phyloP scores from a whole-genome alignment of 2,797 vertebrate species.

The Parotocinclus haroldoi region DNA sequence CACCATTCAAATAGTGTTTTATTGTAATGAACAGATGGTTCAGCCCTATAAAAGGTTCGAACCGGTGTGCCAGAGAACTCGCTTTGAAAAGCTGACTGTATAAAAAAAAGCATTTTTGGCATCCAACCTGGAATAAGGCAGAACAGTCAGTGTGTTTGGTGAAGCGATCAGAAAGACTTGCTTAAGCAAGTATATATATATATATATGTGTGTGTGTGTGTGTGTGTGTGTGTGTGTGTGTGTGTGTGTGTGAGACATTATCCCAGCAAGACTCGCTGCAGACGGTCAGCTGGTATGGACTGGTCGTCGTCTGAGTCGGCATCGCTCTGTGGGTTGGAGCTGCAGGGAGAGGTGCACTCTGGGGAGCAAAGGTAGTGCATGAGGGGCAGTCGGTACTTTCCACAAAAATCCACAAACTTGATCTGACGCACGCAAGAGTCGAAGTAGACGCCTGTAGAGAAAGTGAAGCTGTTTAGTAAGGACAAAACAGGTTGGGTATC shows the following conservation, averaged over 20 bases:
- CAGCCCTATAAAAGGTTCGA: too few species aligned
- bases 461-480: not conserved
- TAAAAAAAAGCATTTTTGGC: too few species aligned
- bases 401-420: slow-evolving; percentile 98
- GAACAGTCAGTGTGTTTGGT: slow-evolving; percentile 24
- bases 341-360: slow-evolving; percentile 91
- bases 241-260: slow-evolving; percentile 55
- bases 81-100: too few species aligned
- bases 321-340: slow-evolving; percentile 93
- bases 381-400: slow-evolving; percentile 94
- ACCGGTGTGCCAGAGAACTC: too few species aligned
- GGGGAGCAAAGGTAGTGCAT: slow-evolving; percentile 99
- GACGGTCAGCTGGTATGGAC: slow-evolving; percentile 82
- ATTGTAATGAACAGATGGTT: too few species aligned
- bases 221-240: not conserved
- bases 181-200: too few species aligned
- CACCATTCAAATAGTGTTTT: too few species aligned
- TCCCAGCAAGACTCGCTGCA: slow-evolving; percentile 97
- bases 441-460: slow-evolving; percentile 89
- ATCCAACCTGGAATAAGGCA: not conserved
- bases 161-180: slow-evolving; percentile 18
- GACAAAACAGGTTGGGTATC: not conserved
- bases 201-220: too few species aligned
- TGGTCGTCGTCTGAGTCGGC: slow-evolving; percentile 94
- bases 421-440: slow-evolving; percentile 98